These are phyloP conservation scores for Macropus fuliginosus DNA, from an alignment of 2,797 vertebrate genomes.

Conservation along the genomic window DNA sequence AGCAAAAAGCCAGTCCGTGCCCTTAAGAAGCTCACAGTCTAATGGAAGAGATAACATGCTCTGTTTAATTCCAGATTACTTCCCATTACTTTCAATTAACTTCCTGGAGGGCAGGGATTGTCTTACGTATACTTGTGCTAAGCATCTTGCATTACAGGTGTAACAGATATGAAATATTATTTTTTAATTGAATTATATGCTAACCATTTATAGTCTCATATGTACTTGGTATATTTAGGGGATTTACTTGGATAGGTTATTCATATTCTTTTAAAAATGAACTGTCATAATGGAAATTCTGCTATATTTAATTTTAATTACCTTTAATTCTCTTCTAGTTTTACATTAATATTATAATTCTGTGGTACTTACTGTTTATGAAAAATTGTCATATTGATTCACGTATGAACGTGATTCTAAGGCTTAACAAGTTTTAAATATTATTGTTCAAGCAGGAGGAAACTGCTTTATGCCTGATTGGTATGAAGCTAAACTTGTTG, in stretches of 20 bases:
- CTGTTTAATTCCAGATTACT: background rate
- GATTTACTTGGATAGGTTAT: background rate
- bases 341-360: background rate
- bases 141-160: background rate
- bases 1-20: background rate
- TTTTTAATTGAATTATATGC: background rate
- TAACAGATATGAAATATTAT: background rate
- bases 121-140: background rate
- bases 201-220: background rate
- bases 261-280: background rate
- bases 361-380: background rate
- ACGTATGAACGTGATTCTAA: conserved; percentile 22
- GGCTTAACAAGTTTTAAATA: conserved; percentile 68
- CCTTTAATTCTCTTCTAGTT: background rate
- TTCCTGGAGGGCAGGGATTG: background rate
- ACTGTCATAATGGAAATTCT: rapidly evolving
- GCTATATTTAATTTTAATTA: background rate
- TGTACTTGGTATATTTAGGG: background rate
- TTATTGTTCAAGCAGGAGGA: conserved; percentile 80
- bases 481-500: conserved; percentile 90
- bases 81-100: background rate
- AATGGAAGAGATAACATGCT: background rate
- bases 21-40: background rate
- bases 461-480: conserved; percentile 86
- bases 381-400: background rate